Base-by-base conservation (phyloP, 1,140 invertebrate species). In the Zaprionus davidi region DNA sequence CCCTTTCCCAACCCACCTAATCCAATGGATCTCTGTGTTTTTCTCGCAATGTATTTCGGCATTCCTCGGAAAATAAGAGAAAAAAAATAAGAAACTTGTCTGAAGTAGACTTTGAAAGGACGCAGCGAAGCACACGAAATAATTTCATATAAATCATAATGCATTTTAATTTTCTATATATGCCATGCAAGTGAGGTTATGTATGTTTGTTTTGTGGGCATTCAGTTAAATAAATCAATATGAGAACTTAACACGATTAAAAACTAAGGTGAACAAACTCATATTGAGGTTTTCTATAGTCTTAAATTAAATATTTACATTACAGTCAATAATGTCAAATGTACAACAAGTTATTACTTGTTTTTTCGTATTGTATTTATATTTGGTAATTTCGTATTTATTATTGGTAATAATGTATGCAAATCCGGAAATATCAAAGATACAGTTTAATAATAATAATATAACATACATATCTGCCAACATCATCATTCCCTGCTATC, bases 111-210 rank as follows among this genome's bases (percentile, higher is more conserved):
- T 68, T 75, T 78, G 71, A 87, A 82, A 79, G 74, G 76, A 63
- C 71, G 76, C 79, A 82, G 62, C 79, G 76, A 82, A 79, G 81
- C 84, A 84, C 66, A 82, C 70, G 28, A 72, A 81, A 76, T 83
- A 75, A 82, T 67, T 81, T 77, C 66, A 74, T 73, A 70, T 66
- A 78, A 80, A 74, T 75, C 44, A 74, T 78, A 77, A 80, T 80
- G 66, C 69, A 79, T 73, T 76, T 77, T 66, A 73, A 77, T 73
- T 67, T 57, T 56, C 9, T 41, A 34, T 59, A 46, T 20, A 20
- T 44, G 15, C 36, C 26, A 15, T 28, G 1, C 20, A 12, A 38
- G n/a, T 44, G 41, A 44, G 41, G 41, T 44, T 11, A 44, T n/a
- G n/a, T 17, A 9, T 44, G 41, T 44, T 44, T 44, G 41, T 44